A percentile compares a stretch with the other conserved stretches of the same genome.
Evolutionary conservation across 2,113 vertebrate species (phyloP).

Genomic region (Catagonus wagneri): DNA sequence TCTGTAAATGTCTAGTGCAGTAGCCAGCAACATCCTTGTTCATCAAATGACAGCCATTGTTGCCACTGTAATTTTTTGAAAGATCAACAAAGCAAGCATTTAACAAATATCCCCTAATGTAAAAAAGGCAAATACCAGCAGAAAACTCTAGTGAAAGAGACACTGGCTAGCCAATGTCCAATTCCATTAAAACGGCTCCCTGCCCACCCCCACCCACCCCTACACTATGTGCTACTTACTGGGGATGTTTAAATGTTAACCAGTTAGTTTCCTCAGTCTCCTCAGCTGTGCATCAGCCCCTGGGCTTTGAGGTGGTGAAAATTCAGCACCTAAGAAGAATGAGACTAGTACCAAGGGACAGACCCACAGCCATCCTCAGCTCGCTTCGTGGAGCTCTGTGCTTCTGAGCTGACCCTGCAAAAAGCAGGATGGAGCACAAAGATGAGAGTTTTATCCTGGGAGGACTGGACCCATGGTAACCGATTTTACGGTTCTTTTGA

Average conservation of each 20-base stretch:
- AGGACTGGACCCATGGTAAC: constrained; percentile 24
- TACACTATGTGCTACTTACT: background rate
- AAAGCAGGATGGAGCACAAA: background rate
- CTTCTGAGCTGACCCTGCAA: background rate
- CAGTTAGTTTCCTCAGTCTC: background rate
- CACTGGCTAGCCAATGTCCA: background rate
- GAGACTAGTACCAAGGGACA: background rate
- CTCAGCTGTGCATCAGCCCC: background rate
- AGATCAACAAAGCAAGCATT: constrained; percentile 29
- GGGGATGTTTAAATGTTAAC: constrained; percentile 8
- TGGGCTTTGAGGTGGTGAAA: background rate
- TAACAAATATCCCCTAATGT: background rate
- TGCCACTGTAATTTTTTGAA: background rate
- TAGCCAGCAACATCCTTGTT: background rate
- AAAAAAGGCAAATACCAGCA: background rate
- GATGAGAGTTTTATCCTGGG: background rate
- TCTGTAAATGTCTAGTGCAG: background rate
- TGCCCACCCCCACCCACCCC: background rate
- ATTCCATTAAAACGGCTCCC: background rate
- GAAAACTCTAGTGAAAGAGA: background rate
- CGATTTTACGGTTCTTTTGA: constrained; percentile 68
- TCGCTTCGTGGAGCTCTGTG: background rate
- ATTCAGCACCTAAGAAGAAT: background rate
- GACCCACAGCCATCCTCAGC: background rate
- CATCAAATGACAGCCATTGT: background rate